Base-by-base conservation (phyloP, 2,113 vertebrate genomes). In the Cacatua alba region DNA sequence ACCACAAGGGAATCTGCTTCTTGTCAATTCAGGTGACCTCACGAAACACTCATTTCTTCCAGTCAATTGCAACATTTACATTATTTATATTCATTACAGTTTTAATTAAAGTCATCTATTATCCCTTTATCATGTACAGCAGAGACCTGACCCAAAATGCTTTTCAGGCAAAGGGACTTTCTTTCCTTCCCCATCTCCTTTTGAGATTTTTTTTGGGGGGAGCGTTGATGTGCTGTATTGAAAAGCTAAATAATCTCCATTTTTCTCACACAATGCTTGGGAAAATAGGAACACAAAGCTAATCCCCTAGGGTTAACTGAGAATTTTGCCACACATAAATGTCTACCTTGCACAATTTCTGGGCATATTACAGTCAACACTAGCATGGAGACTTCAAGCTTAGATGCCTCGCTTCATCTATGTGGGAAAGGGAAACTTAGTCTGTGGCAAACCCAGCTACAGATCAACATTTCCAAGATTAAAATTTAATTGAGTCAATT, bases 401-500 rank as follows among this genome's bases (percentile, higher is more conserved):
- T 65, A 96, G 59, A 85, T 43, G 25, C 26, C 48, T 90, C 90
- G 28, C 43, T 59, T 96, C 74, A 82, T 86, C 75, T 88, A 24
- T 35, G 70, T 59, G 67, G 57, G 52, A 95, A 91, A 94, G 60
- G 17, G 48, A 94, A 94, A 74, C 43, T 33, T 49, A 49, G 43
- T 67, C 72, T 83, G 55, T 88, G 77, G 67, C 69, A 93, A 95
- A 81, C 29, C 49, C 63, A 93, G 90, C 91, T 77, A 91, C 88
- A 95, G 84, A 97, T 88, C 92, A 96, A 96, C 92, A 95, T 98
- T 97, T 94, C 94, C 88, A 94, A 97, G 97, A 97, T 96, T 97
- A 97, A 97, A 97, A 90, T 96, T 97, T 97, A 97, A 98, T 97
- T 97, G 94, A 98, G 88, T 92, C 93, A 97, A 97, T 98, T 97